Conservation (phyloP, 1,140 invertebrate species). For the Temnothorax nylanderi region DNA sequence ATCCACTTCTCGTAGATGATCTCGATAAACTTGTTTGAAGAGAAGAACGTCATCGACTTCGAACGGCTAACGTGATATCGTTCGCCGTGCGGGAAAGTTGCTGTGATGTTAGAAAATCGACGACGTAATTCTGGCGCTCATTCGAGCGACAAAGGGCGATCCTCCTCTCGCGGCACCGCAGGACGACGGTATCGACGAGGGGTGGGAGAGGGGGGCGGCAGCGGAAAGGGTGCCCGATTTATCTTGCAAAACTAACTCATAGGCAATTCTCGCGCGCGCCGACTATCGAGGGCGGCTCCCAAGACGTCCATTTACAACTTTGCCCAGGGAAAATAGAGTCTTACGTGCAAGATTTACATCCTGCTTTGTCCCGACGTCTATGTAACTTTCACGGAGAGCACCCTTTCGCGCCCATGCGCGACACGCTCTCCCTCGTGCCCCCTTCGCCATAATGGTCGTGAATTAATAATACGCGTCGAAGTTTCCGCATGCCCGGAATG, state of each 20-base stretch:
- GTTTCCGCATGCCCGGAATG: conserved; percentile 50
- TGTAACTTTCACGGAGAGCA: conserved; percentile 59
- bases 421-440: conserved; percentile 26
- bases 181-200: neutral
- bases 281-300: conserved; percentile 67
- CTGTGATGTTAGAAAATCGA: conserved; percentile 40
- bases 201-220: neutral
- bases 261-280: conserved; percentile 51
- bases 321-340: conserved; percentile 67
- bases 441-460: conserved; percentile 66
- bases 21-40: neutral
- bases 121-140: conserved; percentile 45
- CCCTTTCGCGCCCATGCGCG: conserved; percentile 52
- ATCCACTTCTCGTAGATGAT: neutral
- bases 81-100: conserved; percentile 33
- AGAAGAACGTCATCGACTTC: conserved; percentile 9
- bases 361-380: conserved; percentile 65
- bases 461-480: conserved; percentile 70
- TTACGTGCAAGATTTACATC: conserved; percentile 75
- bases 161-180: neutral
- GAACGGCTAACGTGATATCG: neutral
- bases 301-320: conserved; percentile 73
- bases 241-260: conserved; percentile 66
- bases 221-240: conserved; percentile 60
- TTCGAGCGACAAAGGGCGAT: conserved; percentile 60